Conservation (phyloP, 2,888 invertebrate species). For the Drosophila acutilabella region DNA sequence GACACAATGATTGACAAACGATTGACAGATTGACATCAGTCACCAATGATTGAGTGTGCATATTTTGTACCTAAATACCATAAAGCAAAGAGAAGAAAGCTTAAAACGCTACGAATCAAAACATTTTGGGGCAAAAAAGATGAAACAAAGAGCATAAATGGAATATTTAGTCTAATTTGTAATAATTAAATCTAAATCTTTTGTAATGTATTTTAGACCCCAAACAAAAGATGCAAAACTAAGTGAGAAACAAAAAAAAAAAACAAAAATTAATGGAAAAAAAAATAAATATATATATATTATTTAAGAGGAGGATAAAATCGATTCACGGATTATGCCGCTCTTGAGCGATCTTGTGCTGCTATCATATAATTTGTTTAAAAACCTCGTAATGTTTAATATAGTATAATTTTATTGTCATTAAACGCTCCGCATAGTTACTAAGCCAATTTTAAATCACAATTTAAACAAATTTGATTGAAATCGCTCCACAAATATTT, state of each 20-base stretch:
- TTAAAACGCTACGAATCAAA: slow-evolving; percentile 11
- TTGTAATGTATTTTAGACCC: slow-evolving; percentile 44
- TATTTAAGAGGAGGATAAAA: slow-evolving; percentile 19
- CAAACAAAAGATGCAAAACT: slow-evolving; percentile 6
- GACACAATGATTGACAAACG: slow-evolving; percentile 25
- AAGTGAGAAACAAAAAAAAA: slow-evolving; percentile 7
- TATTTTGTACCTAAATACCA: slow-evolving; percentile 55
- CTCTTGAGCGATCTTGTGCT: slow-evolving; percentile 35
- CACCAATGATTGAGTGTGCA: slow-evolving; percentile 35
- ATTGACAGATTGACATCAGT: slow-evolving; percentile 7
- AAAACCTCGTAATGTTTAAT: slow-evolving; percentile 73
- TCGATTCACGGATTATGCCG: slow-evolving; percentile 37
- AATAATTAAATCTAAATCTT: slow-evolving; percentile 34
- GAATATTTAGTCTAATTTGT: slow-evolving; percentile 58
- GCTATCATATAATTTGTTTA: slow-evolving; percentile 53
- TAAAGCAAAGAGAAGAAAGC: slow-evolving; percentile 20
- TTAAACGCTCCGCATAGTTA: slow-evolving; percentile 33
- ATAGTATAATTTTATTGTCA: slow-evolving; percentile 63
- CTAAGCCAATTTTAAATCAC: slow-evolving; percentile 66
- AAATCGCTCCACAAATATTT: slow-evolving; percentile 60
- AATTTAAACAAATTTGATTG: slow-evolving; percentile 55
- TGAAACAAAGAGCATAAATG: slow-evolving; percentile 20
- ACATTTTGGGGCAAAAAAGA: slow-evolving; percentile 1
- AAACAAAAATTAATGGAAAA: slow-evolving; percentile 9
- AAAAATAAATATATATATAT: slow-evolving; percentile 20